These are phyloP conservation scores for Meloidogyne hapla DNA, from an alignment of 1,140 invertebrate genomes.

Conservation along the genomic window DNA sequence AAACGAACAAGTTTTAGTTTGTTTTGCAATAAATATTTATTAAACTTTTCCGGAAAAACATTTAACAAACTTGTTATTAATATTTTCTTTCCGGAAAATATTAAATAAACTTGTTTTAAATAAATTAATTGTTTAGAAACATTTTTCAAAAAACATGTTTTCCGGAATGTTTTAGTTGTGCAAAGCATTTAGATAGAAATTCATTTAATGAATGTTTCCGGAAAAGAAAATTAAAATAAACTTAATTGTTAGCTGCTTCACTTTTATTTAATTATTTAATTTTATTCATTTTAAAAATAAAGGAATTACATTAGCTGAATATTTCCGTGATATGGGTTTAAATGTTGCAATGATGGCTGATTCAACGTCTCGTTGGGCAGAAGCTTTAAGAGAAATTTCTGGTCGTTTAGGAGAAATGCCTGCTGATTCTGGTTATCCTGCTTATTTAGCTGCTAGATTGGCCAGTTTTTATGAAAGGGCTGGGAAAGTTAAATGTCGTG, in stretches of 20 bases:
- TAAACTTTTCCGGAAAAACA: too few relatives aligned
- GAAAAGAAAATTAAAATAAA: too few relatives aligned
- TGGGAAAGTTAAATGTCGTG: constrained; percentile 90
- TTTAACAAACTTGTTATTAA: too few relatives aligned
- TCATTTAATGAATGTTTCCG: too few relatives aligned
- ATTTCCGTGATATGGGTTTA: constrained; percentile 88
- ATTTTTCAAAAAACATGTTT: too few relatives aligned
- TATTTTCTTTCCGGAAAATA: too few relatives aligned
- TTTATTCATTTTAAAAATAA: not conserved
- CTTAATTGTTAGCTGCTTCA: not conserved
- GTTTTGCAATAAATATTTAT: too few relatives aligned
- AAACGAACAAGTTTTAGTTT: too few relatives aligned
- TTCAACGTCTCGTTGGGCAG: constrained; percentile 99
- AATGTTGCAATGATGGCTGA: constrained; percentile 99
- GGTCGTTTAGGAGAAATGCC: constrained; percentile 99
- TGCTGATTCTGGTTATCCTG: constrained; percentile 91
- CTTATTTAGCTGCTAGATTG: constrained; percentile 82
- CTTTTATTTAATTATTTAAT: not conserved
- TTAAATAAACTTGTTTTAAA: too few relatives aligned
- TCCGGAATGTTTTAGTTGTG: too few relatives aligned
- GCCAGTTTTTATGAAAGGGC: constrained; percentile 96
- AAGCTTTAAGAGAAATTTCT: constrained; percentile 98
- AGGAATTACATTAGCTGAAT: constrained; percentile 59
- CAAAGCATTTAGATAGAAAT: too few relatives aligned
- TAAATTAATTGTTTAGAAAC: too few relatives aligned